Percentiles rank a stretch among this genome's conserved stretches.
Evolutionary conservation across 2,888 invertebrate genomes (phyloP).

Genomic region (Troilus luridus): DNA sequence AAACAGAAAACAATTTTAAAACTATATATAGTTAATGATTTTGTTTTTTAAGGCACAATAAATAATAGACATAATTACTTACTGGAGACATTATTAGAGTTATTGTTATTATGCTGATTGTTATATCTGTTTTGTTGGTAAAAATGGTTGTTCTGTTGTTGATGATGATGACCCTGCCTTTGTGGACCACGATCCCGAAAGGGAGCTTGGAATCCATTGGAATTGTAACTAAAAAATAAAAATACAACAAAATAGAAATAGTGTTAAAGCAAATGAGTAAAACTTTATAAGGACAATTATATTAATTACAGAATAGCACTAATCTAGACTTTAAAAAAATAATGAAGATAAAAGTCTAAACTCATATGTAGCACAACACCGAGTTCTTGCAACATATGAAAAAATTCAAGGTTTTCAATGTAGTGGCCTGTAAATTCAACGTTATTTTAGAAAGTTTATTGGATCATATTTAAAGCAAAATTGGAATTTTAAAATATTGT

Average conservation of each 20-base stretch:
- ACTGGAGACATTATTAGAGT: conserved; percentile 65
- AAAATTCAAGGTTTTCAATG: no score
- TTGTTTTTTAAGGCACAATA: background rate
- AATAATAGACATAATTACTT: conserved; percentile 24
- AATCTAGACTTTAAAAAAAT: background rate
- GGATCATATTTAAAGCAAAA: no score
- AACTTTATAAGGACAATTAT: no score
- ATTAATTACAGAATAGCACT: background rate
- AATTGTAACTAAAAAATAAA: conserved; percentile 59
- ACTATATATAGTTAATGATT: no score
- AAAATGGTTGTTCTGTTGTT: conserved; percentile 62
- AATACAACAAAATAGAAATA: background rate
- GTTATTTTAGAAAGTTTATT: no score
- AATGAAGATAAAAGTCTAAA: background rate
- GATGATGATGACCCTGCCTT: conserved; percentile 64
- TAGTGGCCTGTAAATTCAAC: no score
- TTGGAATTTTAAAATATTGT: no score
- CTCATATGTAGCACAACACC: background rate
- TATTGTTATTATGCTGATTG: conserved; percentile 66
- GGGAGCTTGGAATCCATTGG: conserved; percentile 63
- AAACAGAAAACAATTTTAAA: no score
- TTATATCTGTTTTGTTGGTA: conserved; percentile 65
- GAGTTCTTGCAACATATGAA: background rate
- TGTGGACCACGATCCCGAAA: conserved; percentile 62
- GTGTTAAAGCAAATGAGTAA: background rate